These are phyloP conservation scores for Troilus luridus DNA, from an alignment of 2,888 invertebrate genomes.

Conservation along the genomic window DNA sequence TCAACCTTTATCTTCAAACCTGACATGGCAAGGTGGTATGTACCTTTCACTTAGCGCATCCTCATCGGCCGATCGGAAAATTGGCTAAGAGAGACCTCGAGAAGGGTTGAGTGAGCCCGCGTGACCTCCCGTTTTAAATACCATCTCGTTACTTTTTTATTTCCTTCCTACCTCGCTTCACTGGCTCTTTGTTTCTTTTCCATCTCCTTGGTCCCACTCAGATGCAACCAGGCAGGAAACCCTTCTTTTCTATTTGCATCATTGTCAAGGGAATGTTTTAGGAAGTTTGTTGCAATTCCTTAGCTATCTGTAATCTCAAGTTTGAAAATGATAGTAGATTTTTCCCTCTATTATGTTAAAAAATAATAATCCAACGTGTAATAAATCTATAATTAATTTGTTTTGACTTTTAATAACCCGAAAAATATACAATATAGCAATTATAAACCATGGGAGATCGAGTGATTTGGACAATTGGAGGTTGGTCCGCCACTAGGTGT, in stretches of 20 bases:
- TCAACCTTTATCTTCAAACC: background rate
- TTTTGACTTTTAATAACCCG: no score
- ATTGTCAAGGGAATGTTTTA: background rate
- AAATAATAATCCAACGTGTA: no score
- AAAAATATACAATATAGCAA: no score
- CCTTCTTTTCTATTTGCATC: constrained; percentile 26
- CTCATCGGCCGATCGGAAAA: background rate
- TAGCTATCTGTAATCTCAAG: background rate
- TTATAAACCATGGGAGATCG: no score
- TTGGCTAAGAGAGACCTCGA: constrained; percentile 18
- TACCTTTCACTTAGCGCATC: background rate
- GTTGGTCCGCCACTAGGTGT: no score
- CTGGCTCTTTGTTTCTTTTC: background rate
- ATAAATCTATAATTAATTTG: no score
- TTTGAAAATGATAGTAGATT: no score
- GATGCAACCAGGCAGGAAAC: constrained; percentile 7
- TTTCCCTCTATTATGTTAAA: no score
- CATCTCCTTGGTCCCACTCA: constrained; percentile 11
- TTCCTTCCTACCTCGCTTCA: constrained; percentile 37
- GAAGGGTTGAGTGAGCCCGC: background rate
- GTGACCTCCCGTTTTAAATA: constrained; percentile 41
- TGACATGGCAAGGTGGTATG: background rate
- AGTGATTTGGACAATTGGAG: no score
- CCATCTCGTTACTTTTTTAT: constrained; percentile 35
- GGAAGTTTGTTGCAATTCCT: background rate